These are phyloP conservation scores for Ichneumoninae sp. DNA, from an alignment of 2,888 invertebrate species.

Conservation along the genomic window DNA sequence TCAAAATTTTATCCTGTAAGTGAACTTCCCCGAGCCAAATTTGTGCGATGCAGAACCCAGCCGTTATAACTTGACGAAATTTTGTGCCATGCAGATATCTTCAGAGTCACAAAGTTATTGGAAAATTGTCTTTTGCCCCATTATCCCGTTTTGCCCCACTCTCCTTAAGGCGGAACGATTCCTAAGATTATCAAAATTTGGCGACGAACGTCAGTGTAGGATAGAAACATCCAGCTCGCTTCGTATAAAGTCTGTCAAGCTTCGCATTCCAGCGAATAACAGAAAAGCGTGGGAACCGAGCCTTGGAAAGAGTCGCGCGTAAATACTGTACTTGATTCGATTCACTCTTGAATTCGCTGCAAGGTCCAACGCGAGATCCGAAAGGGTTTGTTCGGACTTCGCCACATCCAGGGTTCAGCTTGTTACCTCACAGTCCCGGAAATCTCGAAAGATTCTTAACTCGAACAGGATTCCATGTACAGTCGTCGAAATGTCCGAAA, in stretches of 20 bases:
- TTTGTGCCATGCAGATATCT: too few species aligned
- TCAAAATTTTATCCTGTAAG: too few species aligned
- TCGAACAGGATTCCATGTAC: neutral
- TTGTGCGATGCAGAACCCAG: too few species aligned
- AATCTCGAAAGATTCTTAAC: neutral
- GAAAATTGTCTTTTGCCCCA: too few species aligned
- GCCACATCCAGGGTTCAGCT: neutral
- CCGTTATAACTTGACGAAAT: too few species aligned
- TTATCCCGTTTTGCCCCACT: too few species aligned
- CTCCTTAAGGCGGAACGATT: neutral
- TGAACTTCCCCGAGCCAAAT: too few species aligned
- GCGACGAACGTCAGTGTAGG: neutral
- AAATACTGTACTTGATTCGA: neutral
- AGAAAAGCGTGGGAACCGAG: too few species aligned
- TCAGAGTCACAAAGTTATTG: too few species aligned
- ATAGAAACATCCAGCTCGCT: too few species aligned
- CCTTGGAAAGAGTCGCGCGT: neutral
- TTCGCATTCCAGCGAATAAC: neutral
- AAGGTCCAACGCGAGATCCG: neutral
- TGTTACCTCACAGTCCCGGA: neutral
- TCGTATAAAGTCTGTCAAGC: neutral
- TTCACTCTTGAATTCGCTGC: too few species aligned
- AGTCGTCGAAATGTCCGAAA: neutral
- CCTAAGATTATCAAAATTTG: neutral
- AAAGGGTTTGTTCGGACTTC: neutral